phyloP scores from a whole-genome alignment of 2,888 invertebrate genomes.

The Drosophila mettleri region DNA sequence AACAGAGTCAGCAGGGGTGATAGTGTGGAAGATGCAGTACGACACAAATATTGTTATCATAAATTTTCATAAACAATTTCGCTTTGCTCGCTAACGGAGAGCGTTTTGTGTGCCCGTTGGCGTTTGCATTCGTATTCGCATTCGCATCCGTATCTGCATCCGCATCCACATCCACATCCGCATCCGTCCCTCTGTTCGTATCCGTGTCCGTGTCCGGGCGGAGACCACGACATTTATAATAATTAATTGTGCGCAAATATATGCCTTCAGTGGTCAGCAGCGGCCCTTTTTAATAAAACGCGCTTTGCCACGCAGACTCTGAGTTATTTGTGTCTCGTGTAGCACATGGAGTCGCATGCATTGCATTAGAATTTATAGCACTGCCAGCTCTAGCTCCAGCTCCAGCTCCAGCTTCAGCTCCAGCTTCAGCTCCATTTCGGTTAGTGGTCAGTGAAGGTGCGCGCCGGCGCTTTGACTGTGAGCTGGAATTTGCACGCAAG shows the following conservation, averaged over 20 bases:
- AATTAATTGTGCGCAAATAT: slow-evolving; percentile 84
- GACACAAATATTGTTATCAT: slow-evolving; percentile 81
- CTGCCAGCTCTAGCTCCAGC: slow-evolving; percentile 6
- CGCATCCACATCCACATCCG: slow-evolving; percentile 39
- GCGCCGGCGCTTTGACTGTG: slow-evolving; percentile 56
- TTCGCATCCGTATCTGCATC: slow-evolving; percentile 37
- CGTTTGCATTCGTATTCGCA: slow-evolving; percentile 35
- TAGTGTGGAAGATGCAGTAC: slow-evolving; percentile 65
- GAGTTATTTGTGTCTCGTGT: slow-evolving; percentile 77
- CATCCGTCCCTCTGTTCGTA: slow-evolving; percentile 37
- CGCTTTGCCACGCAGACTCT: slow-evolving; percentile 61
- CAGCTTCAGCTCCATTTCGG: not conserved
- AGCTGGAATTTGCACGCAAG: slow-evolving; percentile 47
- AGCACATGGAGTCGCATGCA: slow-evolving; percentile 45
- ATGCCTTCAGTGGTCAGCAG: slow-evolving; percentile 78
- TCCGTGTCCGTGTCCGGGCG: slow-evolving; percentile 47
- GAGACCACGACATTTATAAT: slow-evolving; percentile 83
- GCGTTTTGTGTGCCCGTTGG: slow-evolving; percentile 49
- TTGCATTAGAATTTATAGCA: slow-evolving; percentile 73
- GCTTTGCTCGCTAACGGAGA: slow-evolving; percentile 56
- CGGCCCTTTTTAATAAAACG: slow-evolving; percentile 62
- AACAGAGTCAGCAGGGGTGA: not conserved
- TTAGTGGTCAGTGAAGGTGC: slow-evolving; percentile 60
- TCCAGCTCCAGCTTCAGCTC: not conserved
- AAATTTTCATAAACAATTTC: slow-evolving; percentile 81